Percentiles rank a stretch among this genome's conserved stretches.
Conservation (phyloP, 1,140 invertebrate species). For the Drosophila pseudoobscura region DNA sequence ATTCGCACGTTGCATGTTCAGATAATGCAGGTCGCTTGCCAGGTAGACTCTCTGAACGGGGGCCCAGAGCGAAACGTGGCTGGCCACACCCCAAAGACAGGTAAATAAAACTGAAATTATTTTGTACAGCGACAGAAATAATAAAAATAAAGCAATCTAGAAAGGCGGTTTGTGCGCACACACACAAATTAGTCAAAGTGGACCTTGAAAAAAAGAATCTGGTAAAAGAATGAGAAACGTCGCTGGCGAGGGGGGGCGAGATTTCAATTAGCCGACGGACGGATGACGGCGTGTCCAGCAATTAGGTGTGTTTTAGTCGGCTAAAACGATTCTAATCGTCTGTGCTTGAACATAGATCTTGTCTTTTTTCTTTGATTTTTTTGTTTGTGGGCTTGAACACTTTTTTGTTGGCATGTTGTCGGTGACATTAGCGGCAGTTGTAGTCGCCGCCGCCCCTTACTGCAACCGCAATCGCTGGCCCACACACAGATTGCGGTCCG, state of each 20-base stretch:
- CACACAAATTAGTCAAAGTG: constrained; percentile 52
- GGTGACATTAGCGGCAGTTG: constrained; percentile 61
- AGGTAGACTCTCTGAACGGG: too few relatives aligned
- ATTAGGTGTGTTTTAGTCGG: constrained; percentile 73
- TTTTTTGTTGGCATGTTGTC: constrained; percentile 69
- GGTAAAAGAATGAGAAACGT: constrained; percentile 16
- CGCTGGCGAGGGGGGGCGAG: constrained; percentile 32
- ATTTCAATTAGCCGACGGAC: constrained; percentile 73
- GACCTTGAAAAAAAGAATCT: constrained; percentile 53
- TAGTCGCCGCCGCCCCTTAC: background rate
- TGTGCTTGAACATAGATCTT: constrained; percentile 73
- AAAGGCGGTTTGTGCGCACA: constrained; percentile 14
- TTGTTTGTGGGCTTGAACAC: constrained; percentile 46
- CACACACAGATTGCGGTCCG: constrained; percentile 9
- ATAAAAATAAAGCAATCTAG: constrained; percentile 23
- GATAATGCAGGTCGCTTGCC: constrained; percentile 35
- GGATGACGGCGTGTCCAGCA: constrained; percentile 62
- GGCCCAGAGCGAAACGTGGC: constrained; percentile 5
- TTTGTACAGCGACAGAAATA: constrained; percentile 36
- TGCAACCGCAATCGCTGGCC: constrained; percentile 1
- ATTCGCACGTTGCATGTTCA: constrained; percentile 37
- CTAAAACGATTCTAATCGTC: constrained; percentile 75
- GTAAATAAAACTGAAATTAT: constrained; percentile 74
- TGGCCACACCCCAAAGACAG: constrained; percentile 62
- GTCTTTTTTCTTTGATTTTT: constrained; percentile 65